These are phyloP conservation scores for Nasonia giraulti DNA, from an alignment of 1,140 invertebrate species.

Conservation along the genomic window DNA sequence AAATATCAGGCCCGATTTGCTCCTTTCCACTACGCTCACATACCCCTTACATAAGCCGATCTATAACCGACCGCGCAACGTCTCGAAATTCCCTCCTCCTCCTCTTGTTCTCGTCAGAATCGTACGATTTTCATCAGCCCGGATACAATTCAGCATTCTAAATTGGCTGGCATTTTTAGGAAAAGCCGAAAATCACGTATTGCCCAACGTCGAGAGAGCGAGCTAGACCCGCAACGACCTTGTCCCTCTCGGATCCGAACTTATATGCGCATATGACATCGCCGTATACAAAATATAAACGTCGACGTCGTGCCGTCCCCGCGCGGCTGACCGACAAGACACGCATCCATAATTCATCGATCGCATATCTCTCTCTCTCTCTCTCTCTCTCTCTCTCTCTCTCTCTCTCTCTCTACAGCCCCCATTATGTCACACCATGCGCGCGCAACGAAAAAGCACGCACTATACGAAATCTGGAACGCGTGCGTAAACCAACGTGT, in stretches of 20 bases:
- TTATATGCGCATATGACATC: not conserved
- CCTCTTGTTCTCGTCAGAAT: not conserved
- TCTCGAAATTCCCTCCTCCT: not conserved
- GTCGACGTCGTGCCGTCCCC: no score
- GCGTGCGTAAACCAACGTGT: not conserved
- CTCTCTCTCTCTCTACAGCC: not conserved
- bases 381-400: no score
- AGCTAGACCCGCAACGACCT: not conserved
- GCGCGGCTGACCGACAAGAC: not conserved
- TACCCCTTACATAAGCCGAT: not conserved
- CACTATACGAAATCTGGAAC: not conserved
- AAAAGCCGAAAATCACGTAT: not conserved
- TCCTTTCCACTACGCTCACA: not conserved
- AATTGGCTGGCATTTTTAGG: no score
- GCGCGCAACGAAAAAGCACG: not conserved
- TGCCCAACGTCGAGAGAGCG: no score
- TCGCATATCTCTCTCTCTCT: not conserved
- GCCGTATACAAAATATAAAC: not conserved
- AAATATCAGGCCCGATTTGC: not conserved
- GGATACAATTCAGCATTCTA: no score
- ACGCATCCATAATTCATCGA: not conserved
- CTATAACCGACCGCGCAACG: not conserved
- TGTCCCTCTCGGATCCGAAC: not conserved
- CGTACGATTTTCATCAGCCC: not conserved
- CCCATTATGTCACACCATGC: not conserved